Conservation (phyloP, 1,140 invertebrate genomes). For the Formica exsecta region DNA sequence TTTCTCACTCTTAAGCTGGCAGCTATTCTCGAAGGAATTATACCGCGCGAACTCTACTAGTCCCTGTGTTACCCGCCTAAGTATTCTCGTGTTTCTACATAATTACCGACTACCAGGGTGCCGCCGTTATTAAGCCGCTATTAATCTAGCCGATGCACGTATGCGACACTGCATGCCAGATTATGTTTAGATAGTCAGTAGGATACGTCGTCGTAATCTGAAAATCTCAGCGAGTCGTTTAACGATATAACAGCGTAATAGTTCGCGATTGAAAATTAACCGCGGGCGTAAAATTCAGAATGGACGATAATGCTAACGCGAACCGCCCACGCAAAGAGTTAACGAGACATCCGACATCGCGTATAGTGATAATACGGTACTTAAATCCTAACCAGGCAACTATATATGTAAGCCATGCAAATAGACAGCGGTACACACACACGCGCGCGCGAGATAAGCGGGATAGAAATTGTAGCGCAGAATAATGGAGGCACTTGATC, state of each 20-base stretch:
- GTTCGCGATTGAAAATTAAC: constrained; percentile 27
- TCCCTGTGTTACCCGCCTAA: constrained; percentile 57
- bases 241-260: not conserved
- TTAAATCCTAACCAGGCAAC: not conserved
- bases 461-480: constrained; percentile 37
- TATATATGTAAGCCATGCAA: not conserved
- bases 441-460: constrained; percentile 34
- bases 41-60: constrained; percentile 27
- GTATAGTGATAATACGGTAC: not conserved
- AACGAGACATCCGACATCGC: not conserved
- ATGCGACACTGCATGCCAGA: constrained; percentile 17
- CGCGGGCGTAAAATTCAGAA: not conserved
- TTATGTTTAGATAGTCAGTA: not conserved
- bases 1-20: constrained; percentile 64
- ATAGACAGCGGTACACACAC: not conserved
- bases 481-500: constrained; percentile 61
- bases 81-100: constrained; percentile 70
- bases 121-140: constrained; percentile 69
- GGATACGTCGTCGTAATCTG: constrained; percentile 1
- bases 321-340: not conserved
- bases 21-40: constrained; percentile 67
- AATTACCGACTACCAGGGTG: constrained; percentile 67
- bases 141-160: constrained; percentile 65
- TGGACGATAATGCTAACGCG: not conserved
- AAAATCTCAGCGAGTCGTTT: constrained; percentile 14